phyloP scores from a whole-genome alignment of 2,113 vertebrate genomes.

The Jaculus jaculus region DNA sequence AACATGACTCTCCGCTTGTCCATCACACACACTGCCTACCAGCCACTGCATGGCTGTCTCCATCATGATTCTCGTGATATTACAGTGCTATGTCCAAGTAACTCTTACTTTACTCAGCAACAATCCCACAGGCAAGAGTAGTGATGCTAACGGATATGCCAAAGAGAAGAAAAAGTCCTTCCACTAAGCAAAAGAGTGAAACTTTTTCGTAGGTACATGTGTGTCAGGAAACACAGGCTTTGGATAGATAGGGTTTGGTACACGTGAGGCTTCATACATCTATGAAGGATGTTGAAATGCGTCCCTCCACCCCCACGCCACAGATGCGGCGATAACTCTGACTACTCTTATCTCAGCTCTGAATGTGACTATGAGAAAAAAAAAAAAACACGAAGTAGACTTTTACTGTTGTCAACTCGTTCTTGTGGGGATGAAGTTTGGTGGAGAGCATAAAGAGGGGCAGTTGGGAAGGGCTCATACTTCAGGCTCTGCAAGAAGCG shows the following conservation, averaged over 20 bases:
- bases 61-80: fast-evolving
- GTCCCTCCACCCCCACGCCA: too few species aligned
- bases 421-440: not conserved
- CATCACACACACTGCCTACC: not conserved
- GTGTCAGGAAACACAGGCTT: not conserved
- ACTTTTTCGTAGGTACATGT: not conserved
- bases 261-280: not conserved
- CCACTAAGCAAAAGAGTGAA: not conserved
- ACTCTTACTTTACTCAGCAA: not conserved
- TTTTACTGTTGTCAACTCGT: not conserved
- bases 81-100: too few species aligned
- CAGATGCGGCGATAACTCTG: fast-evolving
- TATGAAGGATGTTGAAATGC: not conserved
- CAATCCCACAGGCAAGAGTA: not conserved
- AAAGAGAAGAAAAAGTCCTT: not conserved
- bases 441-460: fast-evolving
- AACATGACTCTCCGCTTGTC: not conserved
- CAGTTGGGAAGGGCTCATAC: fast-evolving
- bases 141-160: not conserved
- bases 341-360: not conserved
- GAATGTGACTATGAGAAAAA: not conserved
- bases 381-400: not conserved
- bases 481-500: not conserved
- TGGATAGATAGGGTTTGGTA: not conserved
- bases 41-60: not conserved